A percentile compares a stretch with the other conserved stretches of the same genome.
Conservation (phyloP, 2,113 vertebrate genomes). For the Pan troglodytes region NHGRI_mPanTro3-v2.1_pri NC_072419.2:22941501-22942000, state of each 20-base stretch:
- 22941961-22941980: neutral
- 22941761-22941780: neutral
- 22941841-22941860: neutral
- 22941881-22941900: neutral
- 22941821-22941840: neutral
- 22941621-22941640: neutral
- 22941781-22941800: neutral
- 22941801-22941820: neutral
- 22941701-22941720: neutral
- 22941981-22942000: neutral
- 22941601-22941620: neutral
- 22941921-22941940: neutral
- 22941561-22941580: neutral
- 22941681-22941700: neutral
- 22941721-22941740: neutral
- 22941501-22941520: neutral
- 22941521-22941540: neutral
- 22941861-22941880: neutral
- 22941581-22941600: neutral
- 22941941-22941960: neutral
- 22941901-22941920: neutral
- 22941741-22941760: neutral
- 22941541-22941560: neutral
- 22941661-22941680: neutral
- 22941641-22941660: neutral